These are phyloP conservation scores for Himalopsyche kuldschensis DNA, from an alignment of 2,888 invertebrate species.

Conservation along the genomic window DNA sequence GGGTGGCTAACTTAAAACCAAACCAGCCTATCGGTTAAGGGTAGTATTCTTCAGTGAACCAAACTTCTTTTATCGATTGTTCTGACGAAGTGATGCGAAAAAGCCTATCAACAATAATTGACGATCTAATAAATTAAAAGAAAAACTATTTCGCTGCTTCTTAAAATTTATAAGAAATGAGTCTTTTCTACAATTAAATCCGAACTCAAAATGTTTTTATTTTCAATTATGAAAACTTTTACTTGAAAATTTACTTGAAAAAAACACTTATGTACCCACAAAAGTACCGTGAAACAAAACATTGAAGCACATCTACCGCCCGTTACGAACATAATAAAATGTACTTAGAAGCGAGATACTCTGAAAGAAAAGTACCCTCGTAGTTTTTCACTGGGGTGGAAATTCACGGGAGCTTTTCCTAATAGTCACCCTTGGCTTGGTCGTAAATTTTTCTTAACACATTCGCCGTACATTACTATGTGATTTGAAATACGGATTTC, in stretches of 20 bases:
- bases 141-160: no score
- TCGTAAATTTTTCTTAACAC: neutral
- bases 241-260: neutral
- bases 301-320: neutral
- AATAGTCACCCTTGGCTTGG: neutral
- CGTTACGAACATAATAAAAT: conserved; percentile 6
- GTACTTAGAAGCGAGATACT: conserved; percentile 7
- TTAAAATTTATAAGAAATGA: neutral
- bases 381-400: neutral
- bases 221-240: neutral
- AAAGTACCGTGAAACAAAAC: neutral
- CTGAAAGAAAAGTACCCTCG: neutral
- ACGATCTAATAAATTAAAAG: neutral
- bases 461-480: neutral
- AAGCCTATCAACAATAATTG: neutral
- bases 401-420: neutral
- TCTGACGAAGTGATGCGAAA: neutral
- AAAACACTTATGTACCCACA: neutral
- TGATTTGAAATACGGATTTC: neutral
- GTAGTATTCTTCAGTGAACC: no score
- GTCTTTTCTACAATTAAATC: neutral
- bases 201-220: neutral
- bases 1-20: no score
- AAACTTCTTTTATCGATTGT: no score
- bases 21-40: no score